Base-by-base conservation (phyloP, 1,140 invertebrate genomes). In the Rhyzopertha dominica region DNA sequence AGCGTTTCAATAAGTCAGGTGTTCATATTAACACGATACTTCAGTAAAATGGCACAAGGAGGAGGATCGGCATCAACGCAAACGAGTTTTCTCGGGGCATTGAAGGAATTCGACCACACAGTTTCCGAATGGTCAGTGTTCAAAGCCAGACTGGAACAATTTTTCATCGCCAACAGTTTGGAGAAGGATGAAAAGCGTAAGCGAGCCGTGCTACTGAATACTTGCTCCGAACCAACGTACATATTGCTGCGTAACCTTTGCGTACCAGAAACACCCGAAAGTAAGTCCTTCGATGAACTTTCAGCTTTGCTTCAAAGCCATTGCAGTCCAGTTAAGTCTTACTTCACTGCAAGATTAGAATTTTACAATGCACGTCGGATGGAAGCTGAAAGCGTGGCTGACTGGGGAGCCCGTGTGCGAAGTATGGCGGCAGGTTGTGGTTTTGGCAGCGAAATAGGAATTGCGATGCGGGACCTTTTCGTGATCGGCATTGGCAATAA, bases 401-500 rank as follows among this genome's bases (percentile, higher is more conserved):
- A 47, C 13, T 41, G 44, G 44, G 44, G 13, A 31, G 37, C 44
- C 18, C 23, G 25, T 14, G 26, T 47, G 14, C 39, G 34, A 24
- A 47, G 29, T 22, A 19, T 47, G 9, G 44, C 37, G 10, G 14
- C 35, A 12, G 39, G 17, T 14, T 46, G 43, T 30, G 9, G 39
- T 10, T 46, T 46, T 28, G 16, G 23, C 17, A 35, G n/a, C n/a
- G n/a, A n/a, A 39, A 12, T 29, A 35, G 30, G 13, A 19, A 31
- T 14, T 14, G 43, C 19, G 10, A 26, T 45, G 24, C 10, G 43
- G 23, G 25, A 40, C 32, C 19, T 47, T 31, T 47, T 47, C 19
- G 44, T 47, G 13, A 47, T 32, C 25, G 37, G 44, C 9, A 47
- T 47, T 7, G 24, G 34, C 18, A 24, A 47, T 31, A 12, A 22